Evolutionary conservation across 2,797 vertebrate genomes (phyloP).

Genomic region (Typhlichthys eigenmanni): DNA sequence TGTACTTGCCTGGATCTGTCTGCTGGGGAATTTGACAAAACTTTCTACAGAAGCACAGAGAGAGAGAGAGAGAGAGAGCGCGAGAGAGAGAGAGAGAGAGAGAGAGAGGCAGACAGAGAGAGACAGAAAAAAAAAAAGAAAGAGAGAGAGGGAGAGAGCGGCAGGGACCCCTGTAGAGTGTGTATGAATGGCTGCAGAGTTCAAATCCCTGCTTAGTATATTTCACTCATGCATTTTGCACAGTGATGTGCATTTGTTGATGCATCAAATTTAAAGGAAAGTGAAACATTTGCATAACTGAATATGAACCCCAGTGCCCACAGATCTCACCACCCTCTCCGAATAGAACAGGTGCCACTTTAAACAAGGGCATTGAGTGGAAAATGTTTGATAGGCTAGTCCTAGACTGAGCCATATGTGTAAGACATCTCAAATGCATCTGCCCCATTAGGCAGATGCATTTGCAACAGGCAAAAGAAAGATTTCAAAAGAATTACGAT

Average conservation of each 20-base stretch:
- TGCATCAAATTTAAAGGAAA: constrained; percentile 18
- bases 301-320: constrained; percentile 18
- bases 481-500: too few relatives aligned
- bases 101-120: constrained; percentile 7
- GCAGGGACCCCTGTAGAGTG: constrained; percentile 21
- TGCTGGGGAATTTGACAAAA: constrained; percentile 35
- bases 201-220: constrained; percentile 47
- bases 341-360: constrained; percentile 3
- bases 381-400: constrained; percentile 6
- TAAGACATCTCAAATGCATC: neutral
- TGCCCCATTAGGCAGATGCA: neutral
- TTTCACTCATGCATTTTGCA: constrained; percentile 53
- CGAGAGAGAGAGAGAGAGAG: constrained; percentile 11
- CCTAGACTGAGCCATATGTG: constrained; percentile 8
- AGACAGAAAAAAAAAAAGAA: constrained; percentile 4
- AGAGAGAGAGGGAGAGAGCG: constrained; percentile 4
- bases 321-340: constrained; percentile 3
- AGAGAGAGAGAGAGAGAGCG: too few relatives aligned
- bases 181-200: constrained; percentile 19
- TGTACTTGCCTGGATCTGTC: constrained; percentile 60
- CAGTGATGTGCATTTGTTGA: constrained; percentile 41
- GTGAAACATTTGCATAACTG: constrained; percentile 38
- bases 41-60: constrained; percentile 32
- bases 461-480: neutral
- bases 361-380: constrained; percentile 6